Percentiles rank a stretch among this genome's conserved stretches.
Conservation (phyloP, 2,888 invertebrate genomes). For the Hirudinaria manillensis region DNA sequence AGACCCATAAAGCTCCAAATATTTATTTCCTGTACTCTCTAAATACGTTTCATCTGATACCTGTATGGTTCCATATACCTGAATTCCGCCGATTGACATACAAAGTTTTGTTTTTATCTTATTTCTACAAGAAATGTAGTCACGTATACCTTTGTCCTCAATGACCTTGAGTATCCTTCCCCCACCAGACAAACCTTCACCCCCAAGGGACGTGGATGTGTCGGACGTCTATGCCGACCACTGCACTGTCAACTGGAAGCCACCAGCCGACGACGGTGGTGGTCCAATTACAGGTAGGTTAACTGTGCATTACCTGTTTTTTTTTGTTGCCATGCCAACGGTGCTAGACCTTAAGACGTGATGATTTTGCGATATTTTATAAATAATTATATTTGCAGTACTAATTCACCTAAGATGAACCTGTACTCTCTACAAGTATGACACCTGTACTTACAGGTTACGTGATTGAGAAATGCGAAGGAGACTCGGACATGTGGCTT, state of each 20-base stretch:
- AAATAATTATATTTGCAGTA: neutral
- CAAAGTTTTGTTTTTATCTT: no score
- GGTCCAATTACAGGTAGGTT: constrained; percentile 53
- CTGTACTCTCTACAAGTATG: neutral
- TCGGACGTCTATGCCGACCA: constrained; percentile 57
- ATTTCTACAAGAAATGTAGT: no score
- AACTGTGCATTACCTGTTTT: neutral
- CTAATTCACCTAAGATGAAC: constrained; percentile 6
- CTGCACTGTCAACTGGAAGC: constrained; percentile 57
- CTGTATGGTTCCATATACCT: neutral
- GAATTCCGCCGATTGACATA: no score
- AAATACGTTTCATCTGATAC: neutral
- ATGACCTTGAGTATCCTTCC: neutral
- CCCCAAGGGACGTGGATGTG: constrained; percentile 55
- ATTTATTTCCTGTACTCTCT: no score
- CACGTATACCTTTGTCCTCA: no score
- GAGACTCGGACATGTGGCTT: constrained; percentile 84
- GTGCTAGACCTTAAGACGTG: neutral
- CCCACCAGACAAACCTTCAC: constrained; percentile 51
- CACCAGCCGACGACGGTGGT: constrained; percentile 56
- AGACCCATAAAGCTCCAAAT: no score
- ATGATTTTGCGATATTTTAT: neutral
- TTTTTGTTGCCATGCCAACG: neutral
- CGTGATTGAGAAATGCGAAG: constrained; percentile 87
- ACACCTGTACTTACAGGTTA: constrained; percentile 57